Conservation (phyloP, 2,797 vertebrate genomes). For the Erethizon dorsatum region DNA sequence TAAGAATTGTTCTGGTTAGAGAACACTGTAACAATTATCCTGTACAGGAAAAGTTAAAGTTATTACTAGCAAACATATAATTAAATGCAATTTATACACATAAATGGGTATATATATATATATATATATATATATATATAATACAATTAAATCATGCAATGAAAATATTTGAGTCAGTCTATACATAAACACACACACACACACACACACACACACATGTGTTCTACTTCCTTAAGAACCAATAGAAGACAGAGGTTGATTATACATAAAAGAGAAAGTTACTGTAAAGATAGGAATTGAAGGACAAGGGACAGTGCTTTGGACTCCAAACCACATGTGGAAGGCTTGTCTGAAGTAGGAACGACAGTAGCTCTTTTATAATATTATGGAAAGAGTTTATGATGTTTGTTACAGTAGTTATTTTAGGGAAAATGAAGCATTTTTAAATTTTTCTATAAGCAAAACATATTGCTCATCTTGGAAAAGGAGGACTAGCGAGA, state of each 20-base stretch:
- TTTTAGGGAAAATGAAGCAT: background rate
- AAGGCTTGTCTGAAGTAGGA: background rate
- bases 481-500: background rate
- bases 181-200: background rate
- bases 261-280: background rate
- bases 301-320: accelerated
- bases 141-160: background rate
- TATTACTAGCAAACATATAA: background rate
- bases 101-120: background rate
- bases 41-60: background rate
- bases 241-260: background rate
- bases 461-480: background rate
- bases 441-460: background rate
- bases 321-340: background rate
- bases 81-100: background rate
- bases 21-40: background rate
- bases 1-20: background rate
- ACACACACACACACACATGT: background rate
- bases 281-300: background rate
- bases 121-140: background rate
- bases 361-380: accelerated
- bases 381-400: too few relatives aligned
- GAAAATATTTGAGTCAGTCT: background rate
- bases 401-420: background rate
- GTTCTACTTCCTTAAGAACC: background rate